Conservation (phyloP, 2,888 invertebrate genomes). For the Strigamia transsilvanica region DNA sequence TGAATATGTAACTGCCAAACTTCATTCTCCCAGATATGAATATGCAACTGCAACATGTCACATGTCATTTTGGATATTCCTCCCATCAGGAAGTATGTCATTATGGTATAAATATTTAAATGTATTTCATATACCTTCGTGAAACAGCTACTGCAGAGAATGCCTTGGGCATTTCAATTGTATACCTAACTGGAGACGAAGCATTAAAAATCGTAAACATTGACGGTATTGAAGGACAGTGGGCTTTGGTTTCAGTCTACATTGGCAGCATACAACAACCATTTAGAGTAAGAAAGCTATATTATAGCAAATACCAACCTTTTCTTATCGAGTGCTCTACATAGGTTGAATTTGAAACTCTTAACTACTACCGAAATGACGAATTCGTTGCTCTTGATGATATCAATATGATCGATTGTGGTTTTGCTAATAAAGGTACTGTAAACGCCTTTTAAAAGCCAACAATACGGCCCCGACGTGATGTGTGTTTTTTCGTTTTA, state of each 20-base stretch:
- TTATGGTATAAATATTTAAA: neutral
- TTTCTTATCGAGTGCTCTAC: neutral
- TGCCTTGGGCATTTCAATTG: neutral
- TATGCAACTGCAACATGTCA: constrained; percentile 2
- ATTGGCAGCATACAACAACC: neutral
- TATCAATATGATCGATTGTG: neutral
- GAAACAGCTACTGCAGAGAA: neutral
- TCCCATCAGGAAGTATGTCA: neutral
- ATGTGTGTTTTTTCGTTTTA: too few species aligned
- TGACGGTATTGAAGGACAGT: neutral
- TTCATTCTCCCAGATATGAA: neutral
- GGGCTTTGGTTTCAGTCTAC: neutral
- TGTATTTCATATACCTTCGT: too few species aligned
- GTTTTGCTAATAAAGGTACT: neutral
- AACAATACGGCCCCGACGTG: too few species aligned
- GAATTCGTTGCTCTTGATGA: neutral
- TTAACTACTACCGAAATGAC: neutral
- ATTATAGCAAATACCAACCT: neutral
- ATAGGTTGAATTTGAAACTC: neutral
- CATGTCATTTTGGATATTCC: neutral
- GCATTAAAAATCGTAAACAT: neutral
- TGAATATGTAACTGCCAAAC: neutral
- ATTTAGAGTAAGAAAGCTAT: neutral
- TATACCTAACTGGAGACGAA: neutral
- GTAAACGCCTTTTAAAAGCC: neutral